Conservation (phyloP, 2,797 vertebrate genomes). For the Eremophila alpestris region DNA sequence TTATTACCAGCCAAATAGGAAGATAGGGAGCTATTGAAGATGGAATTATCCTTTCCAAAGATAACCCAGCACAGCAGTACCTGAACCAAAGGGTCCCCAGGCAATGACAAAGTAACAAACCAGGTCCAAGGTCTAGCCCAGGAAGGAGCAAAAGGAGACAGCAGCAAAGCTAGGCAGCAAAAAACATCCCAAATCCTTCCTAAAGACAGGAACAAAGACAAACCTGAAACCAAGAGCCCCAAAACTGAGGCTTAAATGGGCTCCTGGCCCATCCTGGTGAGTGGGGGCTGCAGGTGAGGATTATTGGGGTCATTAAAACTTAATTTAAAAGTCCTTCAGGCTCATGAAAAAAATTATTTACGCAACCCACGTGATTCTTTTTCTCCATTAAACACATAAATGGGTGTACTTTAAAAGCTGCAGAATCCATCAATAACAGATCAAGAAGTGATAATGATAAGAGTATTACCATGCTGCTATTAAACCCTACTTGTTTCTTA, state of each 20-base stretch:
- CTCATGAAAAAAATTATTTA: neutral
- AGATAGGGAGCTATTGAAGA: rapidly evolving
- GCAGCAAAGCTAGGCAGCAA: neutral
- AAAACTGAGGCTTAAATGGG: neutral
- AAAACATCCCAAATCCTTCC: neutral
- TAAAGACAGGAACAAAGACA: rapidly evolving
- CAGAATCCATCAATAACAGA: neutral
- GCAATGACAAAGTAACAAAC: neutral
- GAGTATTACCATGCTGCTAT: neutral
- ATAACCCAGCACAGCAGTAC: neutral
- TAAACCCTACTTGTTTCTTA: neutral
- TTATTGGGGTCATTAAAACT: neutral
- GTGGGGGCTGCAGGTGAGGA: neutral
- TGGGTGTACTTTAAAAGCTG: neutral
- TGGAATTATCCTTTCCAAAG: neutral
- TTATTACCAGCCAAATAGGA: rapidly evolving
- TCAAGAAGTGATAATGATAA: neutral
- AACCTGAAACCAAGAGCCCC: rapidly evolving
- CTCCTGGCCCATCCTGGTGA: neutral
- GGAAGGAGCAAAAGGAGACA: neutral
- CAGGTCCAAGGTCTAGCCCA: neutral
- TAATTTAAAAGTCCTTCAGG: neutral
- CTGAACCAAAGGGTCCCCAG: neutral
- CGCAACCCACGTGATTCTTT: neutral
- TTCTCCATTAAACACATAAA: neutral